phyloP scores from a whole-genome alignment of 1,140 invertebrate species.

The Delia radicum region DNA sequence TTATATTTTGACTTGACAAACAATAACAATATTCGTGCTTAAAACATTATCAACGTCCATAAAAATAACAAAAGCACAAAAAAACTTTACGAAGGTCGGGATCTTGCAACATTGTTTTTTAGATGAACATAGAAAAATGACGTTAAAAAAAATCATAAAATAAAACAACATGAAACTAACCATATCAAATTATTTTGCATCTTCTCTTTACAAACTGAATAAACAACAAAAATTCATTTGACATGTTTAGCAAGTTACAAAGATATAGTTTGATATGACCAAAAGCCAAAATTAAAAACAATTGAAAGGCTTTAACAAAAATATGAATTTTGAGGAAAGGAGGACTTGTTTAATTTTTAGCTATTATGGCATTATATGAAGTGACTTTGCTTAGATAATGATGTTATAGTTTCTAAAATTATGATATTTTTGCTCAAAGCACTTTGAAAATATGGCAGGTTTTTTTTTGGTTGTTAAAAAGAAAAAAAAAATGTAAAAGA shows the following conservation, averaged over 20 bases:
- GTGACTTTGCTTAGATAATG: no score
- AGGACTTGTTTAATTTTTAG: no score
- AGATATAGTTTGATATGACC: neutral
- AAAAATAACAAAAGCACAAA: neutral
- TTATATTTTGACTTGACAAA: neutral
- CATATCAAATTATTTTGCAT: constrained; percentile 1
- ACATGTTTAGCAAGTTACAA: no score
- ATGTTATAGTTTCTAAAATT: no score
- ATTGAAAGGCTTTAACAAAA: no score
- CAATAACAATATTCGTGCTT: neutral
- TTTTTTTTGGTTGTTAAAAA: no score
- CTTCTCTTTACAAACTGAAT: neutral
- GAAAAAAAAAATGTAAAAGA: neutral
- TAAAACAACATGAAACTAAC: neutral
- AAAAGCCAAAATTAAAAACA: no score
- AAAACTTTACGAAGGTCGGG: neutral
- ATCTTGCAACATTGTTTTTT: neutral
- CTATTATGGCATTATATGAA: no score
- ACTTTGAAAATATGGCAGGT: no score
- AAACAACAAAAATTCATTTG: neutral
- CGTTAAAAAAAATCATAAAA: neutral
- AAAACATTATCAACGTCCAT: neutral
- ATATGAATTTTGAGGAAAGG: no score
- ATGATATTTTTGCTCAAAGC: no score
- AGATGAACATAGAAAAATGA: no score